phyloP scores from a whole-genome alignment of 1,140 invertebrate genomes.

The Pseudomyrmex sp. region DNA sequence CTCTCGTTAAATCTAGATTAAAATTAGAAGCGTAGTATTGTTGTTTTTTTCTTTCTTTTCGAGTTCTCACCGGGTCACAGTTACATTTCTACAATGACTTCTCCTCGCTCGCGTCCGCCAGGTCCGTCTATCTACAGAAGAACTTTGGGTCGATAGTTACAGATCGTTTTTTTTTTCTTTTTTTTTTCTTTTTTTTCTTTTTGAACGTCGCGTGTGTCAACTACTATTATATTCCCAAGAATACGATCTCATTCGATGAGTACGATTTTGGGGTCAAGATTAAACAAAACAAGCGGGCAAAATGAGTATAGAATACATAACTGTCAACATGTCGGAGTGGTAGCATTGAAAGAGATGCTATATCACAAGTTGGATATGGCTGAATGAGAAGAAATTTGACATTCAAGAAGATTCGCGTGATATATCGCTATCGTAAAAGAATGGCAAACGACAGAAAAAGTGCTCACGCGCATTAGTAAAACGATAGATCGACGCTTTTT shows the following conservation, averaged over 20 bases:
- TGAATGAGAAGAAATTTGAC: slow-evolving; percentile 28
- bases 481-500: slow-evolving; percentile 62
- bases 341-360: neutral
- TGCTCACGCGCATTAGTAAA: slow-evolving; percentile 11
- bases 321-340: slow-evolving; percentile 1
- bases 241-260: slow-evolving; percentile 56
- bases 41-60: slow-evolving; percentile 64
- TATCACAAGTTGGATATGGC: slow-evolving; percentile 20
- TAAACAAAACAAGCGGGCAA: slow-evolving; percentile 40
- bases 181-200: neutral
- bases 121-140: slow-evolving; percentile 48
- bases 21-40: slow-evolving; percentile 82
- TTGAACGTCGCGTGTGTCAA: slow-evolving; percentile 42
- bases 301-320: neutral
- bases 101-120: slow-evolving; percentile 70
- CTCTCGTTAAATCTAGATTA: slow-evolving; percentile 81
- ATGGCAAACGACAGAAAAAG: neutral
- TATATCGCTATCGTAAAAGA: slow-evolving; percentile 2
- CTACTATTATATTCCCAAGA: slow-evolving; percentile 18
- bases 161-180: slow-evolving; percentile 3
- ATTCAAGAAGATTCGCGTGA: neutral
- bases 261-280: slow-evolving; percentile 36
- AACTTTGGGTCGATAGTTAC: slow-evolving; percentile 66
- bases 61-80: slow-evolving; percentile 73
- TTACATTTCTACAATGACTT: slow-evolving; percentile 76